phyloP scores from a whole-genome alignment of 2,888 invertebrate species.

The Helobdella robusta region DNA sequence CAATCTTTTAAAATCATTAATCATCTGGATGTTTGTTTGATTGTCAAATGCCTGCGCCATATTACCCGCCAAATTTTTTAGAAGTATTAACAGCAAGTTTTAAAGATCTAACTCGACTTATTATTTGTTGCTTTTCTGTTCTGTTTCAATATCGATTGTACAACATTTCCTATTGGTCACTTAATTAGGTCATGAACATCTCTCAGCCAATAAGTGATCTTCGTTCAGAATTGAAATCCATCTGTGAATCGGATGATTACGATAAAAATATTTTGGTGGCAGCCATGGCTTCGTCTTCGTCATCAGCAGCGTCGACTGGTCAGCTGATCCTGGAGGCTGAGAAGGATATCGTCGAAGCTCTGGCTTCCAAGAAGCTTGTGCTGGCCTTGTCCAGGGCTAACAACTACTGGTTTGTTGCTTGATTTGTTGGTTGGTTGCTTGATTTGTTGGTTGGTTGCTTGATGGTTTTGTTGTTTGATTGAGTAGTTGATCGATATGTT shows the following conservation, averaged over 20 bases:
- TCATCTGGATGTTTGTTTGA: no score
- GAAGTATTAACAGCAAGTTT: no score
- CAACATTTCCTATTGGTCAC: no score
- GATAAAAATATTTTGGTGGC: conserved; percentile 11
- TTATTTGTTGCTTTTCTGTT: conserved; percentile 38
- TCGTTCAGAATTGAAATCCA: conserved; percentile 60
- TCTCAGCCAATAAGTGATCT: conserved; percentile 52
- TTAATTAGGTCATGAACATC: conserved; percentile 45
- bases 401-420: conserved; percentile 22
- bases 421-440: background rate
- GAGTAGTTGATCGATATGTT: no score
- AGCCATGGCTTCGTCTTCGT: background rate
- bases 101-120: no score
- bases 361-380: conserved; percentile 20
- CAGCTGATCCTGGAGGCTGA: conserved; percentile 19
- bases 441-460: background rate
- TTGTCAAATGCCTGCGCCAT: no score
- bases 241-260: conserved; percentile 50
- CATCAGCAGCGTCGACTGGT: conserved; percentile 9
- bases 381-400: conserved; percentile 22
- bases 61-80: no score
- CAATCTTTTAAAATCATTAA: no score
- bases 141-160: conserved; percentile 42
- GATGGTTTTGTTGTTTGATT: background rate
- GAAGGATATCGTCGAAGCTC: conserved; percentile 7